Evolutionary conservation across 1,140 invertebrate species (phyloP).

Genomic region (Listronotus oregonensis): DNA sequence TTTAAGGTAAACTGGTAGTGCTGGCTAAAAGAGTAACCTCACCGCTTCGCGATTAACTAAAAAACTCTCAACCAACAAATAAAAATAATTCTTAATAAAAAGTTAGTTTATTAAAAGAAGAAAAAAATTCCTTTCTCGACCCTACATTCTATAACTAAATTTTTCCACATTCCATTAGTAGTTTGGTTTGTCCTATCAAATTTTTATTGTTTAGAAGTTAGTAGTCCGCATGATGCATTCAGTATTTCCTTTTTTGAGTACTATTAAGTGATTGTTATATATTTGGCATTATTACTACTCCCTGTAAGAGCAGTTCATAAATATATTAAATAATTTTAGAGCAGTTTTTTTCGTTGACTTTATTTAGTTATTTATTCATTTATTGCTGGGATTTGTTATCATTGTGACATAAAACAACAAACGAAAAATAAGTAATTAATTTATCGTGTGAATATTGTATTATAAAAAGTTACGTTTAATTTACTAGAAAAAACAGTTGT

Average conservation of each 20-base stretch:
- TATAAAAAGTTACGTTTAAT: no score
- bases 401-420: no score
- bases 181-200: conserved; percentile 24
- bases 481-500: no score
- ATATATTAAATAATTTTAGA: conserved; percentile 20
- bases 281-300: conserved; percentile 48
- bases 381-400: conserved; percentile 6
- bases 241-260: conserved; percentile 18
- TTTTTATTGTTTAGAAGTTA: conserved; percentile 30
- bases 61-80: no score
- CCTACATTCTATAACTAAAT: conserved; percentile 22
- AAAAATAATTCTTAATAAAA: neutral
- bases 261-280: conserved; percentile 28
- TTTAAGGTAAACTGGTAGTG: conserved; percentile 6
- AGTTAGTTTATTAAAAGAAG: neutral
- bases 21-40: conserved; percentile 1
- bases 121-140: conserved; percentile 9
- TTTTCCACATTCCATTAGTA: conserved; percentile 37
- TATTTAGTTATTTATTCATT: conserved; percentile 16
- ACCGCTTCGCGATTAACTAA: conserved; percentile 17
- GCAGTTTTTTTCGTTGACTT: conserved; percentile 19
- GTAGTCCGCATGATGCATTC: conserved; percentile 39
- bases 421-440: no score
- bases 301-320: conserved; percentile 41
- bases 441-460: no score